These are phyloP conservation scores for Apocrypta bakeri DNA, from an alignment of 1,140 invertebrate species.

Conservation along the genomic window DNA sequence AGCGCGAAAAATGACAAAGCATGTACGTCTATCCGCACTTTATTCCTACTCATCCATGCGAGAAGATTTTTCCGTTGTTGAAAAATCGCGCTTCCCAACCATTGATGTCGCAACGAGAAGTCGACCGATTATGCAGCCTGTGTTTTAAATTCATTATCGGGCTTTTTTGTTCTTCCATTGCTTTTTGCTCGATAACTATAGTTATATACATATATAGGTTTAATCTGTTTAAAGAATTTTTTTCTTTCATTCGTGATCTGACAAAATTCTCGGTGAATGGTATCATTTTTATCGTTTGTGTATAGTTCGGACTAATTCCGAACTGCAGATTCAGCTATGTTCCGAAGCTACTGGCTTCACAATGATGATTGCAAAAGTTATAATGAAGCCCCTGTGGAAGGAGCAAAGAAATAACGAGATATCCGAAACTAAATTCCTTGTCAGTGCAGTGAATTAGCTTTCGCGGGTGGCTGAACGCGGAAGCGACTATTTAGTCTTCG, in stretches of 20 bases:
- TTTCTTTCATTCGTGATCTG: too few relatives aligned
- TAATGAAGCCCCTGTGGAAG: neutral
- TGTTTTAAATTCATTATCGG: neutral
- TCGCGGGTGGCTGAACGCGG: neutral
- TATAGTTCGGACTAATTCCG: neutral
- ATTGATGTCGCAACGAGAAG: slow-evolving; percentile 42
- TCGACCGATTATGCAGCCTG: neutral
- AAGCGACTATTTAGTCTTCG: neutral
- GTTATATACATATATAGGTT: too few relatives aligned
- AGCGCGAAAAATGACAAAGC: slow-evolving; percentile 8
- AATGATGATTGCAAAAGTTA: slow-evolving; percentile 1
- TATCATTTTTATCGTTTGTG: neutral
- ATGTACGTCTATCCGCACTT: slow-evolving; percentile 27
- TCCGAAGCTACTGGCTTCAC: too few relatives aligned
- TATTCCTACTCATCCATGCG: slow-evolving; percentile 54
- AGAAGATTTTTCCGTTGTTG: slow-evolving; percentile 48
- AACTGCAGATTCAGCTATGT: neutral
- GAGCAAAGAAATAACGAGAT: neutral
- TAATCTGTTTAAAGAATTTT: neutral
- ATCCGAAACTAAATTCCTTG: neutral
- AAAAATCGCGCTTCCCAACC: slow-evolving; percentile 55
- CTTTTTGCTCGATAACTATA: too few relatives aligned
- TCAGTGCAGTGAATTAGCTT: neutral
- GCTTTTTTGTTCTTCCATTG: too few relatives aligned
- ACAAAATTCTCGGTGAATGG: too few relatives aligned